Percentiles rank a stretch among this genome's conserved stretches.
These are phyloP conservation scores for Cacatua alba DNA, from an alignment of 2,113 vertebrate species.

Conservation along the genomic window DNA sequence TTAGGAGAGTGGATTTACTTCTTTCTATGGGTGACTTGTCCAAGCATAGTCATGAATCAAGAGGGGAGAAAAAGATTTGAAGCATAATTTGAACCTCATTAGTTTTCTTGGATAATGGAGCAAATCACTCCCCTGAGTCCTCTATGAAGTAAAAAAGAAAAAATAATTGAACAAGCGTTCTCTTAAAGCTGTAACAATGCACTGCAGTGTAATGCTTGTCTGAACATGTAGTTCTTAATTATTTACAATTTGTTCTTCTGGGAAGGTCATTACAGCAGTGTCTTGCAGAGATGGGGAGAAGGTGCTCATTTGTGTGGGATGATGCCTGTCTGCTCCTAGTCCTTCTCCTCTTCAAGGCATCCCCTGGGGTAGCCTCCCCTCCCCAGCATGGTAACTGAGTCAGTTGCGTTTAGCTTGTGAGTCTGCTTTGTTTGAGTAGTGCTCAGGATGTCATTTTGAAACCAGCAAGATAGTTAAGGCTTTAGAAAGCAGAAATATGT, in stretches of 20 bases:
- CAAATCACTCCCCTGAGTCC: not conserved
- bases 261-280: not conserved
- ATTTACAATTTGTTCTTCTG: not conserved
- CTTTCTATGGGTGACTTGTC: slow-evolving; percentile 2
- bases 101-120: not conserved
- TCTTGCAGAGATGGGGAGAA: not conserved
- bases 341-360: not conserved
- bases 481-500: not conserved
- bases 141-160: not conserved
- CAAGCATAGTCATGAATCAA: not conserved
- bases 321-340: not conserved
- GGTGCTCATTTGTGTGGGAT: not conserved
- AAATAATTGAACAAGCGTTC: not conserved
- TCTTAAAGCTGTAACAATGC: not conserved
- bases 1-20: not conserved
- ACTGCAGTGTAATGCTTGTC: not conserved
- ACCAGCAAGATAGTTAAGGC: not conserved
- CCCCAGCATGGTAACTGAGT: fast-evolving
- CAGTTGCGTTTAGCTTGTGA: not conserved
- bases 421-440: not conserved
- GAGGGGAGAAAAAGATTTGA: not conserved
- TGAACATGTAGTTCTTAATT: not conserved
- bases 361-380: not conserved
- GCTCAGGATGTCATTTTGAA: not conserved
- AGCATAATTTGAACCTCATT: not conserved